A percentile compares a stretch with the other conserved stretches of the same genome.
Conservation (phyloP, 2,113 vertebrate species). For the Monarcha castaneiventris region DNA sequence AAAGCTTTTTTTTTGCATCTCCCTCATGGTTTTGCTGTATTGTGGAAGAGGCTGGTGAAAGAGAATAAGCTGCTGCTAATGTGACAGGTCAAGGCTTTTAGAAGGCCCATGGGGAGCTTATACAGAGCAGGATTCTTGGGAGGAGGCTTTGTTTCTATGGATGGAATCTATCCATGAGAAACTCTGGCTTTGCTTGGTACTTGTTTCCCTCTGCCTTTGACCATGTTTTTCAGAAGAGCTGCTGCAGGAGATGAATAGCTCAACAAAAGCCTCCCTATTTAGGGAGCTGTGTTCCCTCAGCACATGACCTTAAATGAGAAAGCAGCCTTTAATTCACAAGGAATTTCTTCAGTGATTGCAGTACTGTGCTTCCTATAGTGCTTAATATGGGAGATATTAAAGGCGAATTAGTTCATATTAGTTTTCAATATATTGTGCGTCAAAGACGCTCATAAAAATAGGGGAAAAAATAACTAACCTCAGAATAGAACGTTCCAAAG, state of each 20-base stretch:
- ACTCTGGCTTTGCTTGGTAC: conserved; percentile 55
- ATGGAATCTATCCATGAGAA: conserved; percentile 65
- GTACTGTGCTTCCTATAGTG: conserved; percentile 37
- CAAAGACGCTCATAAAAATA: conserved; percentile 11
- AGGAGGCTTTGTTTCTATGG: conserved; percentile 56
- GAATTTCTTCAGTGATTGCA: conserved; percentile 54
- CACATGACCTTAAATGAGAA: conserved; percentile 69
- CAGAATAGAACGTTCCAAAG: background rate
- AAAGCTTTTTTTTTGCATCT: background rate
- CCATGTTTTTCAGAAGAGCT: conserved; percentile 66
- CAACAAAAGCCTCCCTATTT: conserved; percentile 68
- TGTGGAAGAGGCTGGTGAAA: conserved; percentile 18
- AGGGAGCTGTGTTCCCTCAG: conserved; percentile 58
- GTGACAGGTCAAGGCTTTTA: conserved; percentile 63
- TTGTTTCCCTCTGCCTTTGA: conserved; percentile 60
- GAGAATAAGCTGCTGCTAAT: conserved; percentile 60
- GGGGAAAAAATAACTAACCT: background rate
- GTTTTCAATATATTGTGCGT: background rate
- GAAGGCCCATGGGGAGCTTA: conserved; percentile 51
- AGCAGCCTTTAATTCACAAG: conserved; percentile 66
- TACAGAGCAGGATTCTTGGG: conserved; percentile 49
- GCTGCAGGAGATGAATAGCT: conserved; percentile 64
- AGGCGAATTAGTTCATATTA: background rate
- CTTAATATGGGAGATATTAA: conserved; percentile 46
- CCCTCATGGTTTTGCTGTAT: conserved; percentile 6